phyloP scores from a whole-genome alignment of 1,140 invertebrate species.

The Zophobas atratus region DNA sequence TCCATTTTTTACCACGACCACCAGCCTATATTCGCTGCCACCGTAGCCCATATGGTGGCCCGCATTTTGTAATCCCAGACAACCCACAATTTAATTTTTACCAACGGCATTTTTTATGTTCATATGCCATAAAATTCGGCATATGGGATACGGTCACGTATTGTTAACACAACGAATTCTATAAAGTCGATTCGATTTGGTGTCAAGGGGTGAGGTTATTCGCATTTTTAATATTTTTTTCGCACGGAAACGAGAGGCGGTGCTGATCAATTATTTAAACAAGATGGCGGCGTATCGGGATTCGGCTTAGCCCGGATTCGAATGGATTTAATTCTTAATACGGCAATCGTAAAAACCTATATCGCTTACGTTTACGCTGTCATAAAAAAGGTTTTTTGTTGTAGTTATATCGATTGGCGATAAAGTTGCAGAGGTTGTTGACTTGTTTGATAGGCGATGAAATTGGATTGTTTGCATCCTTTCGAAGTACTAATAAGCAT shows the following conservation, averaged over 20 bases:
- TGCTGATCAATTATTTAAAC: constrained; percentile 3
- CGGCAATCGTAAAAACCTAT: neutral
- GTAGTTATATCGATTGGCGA: neutral
- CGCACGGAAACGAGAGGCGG: neutral
- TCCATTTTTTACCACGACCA: constrained; percentile 7
- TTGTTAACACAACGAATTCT: constrained; percentile 56
- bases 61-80: constrained; percentile 12
- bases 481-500: too few species aligned
- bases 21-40: constrained; percentile 37
- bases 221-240: constrained; percentile 9
- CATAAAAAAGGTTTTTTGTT: constrained; percentile 10
- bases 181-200: constrained; percentile 53
- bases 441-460: neutral
- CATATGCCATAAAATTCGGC: constrained; percentile 51
- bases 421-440: constrained; percentile 2
- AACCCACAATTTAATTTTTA: constrained; percentile 55
- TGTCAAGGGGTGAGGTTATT: constrained; percentile 30
- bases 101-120: constrained; percentile 53
- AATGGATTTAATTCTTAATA: neutral
- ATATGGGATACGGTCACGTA: constrained; percentile 59
- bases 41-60: constrained; percentile 49
- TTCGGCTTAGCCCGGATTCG: neutral
- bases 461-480: too few species aligned
- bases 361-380: constrained; percentile 14
- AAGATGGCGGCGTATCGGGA: neutral